A percentile compares a stretch with the other conserved stretches of the same genome.
Evolutionary conservation across 2,113 vertebrate species (phyloP).

Genomic region (Mesocricetus auratus): DNA sequence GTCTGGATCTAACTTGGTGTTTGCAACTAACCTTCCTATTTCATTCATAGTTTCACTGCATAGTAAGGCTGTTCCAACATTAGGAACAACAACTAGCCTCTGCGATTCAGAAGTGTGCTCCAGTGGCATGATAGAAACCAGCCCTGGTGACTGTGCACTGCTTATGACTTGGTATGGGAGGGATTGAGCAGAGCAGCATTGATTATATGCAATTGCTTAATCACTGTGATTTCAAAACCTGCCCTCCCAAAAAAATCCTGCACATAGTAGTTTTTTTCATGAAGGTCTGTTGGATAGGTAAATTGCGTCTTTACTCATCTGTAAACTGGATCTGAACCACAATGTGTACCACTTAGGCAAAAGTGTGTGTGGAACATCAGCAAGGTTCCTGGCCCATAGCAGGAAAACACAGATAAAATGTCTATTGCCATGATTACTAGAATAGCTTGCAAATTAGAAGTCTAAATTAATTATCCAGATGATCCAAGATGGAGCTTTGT

Average conservation of each 20-base stretch:
- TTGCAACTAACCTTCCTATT: background rate
- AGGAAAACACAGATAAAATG: constrained; percentile 23
- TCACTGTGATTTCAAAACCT: background rate
- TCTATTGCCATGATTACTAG: constrained; percentile 37
- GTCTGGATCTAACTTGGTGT: background rate
- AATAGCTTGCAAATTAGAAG: constrained; percentile 55
- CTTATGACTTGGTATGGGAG: background rate
- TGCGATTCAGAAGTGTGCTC: fast-evolving
- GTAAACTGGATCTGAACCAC: background rate
- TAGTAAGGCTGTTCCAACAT: background rate
- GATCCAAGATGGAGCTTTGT: constrained; percentile 58
- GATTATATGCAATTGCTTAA: background rate
- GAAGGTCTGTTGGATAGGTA: background rate
- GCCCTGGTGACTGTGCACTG: background rate
- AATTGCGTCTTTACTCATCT: background rate
- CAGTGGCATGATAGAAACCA: background rate
- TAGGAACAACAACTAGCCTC: background rate
- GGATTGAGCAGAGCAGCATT: background rate
- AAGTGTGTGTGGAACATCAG: background rate
- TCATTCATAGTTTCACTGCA: background rate
- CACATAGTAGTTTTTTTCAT: background rate
- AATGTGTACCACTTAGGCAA: background rate
- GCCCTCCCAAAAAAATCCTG: background rate
- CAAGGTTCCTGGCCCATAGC: background rate
- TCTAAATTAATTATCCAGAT: constrained; percentile 65